Evolutionary conservation across 1,140 invertebrate genomes (phyloP).

Genomic region (Diorhabda elongata): DNA sequence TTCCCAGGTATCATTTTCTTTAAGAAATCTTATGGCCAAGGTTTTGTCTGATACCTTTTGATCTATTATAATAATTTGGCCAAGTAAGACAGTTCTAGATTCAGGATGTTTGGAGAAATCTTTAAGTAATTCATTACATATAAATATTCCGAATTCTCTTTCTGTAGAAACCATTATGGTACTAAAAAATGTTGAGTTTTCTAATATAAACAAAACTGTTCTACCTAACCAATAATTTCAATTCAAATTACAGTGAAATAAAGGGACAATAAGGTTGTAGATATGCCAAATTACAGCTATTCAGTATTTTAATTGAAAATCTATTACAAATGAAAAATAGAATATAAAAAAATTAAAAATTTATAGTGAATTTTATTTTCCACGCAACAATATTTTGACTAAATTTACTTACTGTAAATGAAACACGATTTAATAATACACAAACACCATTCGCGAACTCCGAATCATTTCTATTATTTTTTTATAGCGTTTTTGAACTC

Average conservation of each 20-base stretch:
- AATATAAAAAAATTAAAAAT: too few species aligned
- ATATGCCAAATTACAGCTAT: too few species aligned
- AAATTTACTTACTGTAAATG: too few species aligned
- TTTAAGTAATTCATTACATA: conserved; percentile 34
- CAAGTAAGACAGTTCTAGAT: conserved; percentile 35
- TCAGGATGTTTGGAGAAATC: conserved; percentile 25
- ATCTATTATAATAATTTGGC: conserved; percentile 42
- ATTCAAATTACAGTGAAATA: too few species aligned
- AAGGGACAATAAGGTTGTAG: too few species aligned
- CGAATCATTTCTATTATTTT: neutral
- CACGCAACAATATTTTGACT: too few species aligned
- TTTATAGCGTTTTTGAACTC: neutral
- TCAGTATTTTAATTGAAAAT: too few species aligned
- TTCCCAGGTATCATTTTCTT: conserved; percentile 40
- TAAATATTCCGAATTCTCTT: conserved; percentile 37
- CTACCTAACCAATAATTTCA: too few species aligned
- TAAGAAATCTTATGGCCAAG: conserved; percentile 36
- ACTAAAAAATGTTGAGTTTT: neutral
- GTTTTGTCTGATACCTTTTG: conserved; percentile 25
- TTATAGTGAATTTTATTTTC: too few species aligned
- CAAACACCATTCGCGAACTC: neutral
- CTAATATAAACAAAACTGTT: too few species aligned
- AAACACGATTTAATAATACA: too few species aligned
- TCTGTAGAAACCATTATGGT: conserved; percentile 33
- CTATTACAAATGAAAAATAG: too few species aligned